Evolutionary conservation across 2,888 invertebrate species (phyloP).

Genomic region (Chloroclystis v-ata): DNA sequence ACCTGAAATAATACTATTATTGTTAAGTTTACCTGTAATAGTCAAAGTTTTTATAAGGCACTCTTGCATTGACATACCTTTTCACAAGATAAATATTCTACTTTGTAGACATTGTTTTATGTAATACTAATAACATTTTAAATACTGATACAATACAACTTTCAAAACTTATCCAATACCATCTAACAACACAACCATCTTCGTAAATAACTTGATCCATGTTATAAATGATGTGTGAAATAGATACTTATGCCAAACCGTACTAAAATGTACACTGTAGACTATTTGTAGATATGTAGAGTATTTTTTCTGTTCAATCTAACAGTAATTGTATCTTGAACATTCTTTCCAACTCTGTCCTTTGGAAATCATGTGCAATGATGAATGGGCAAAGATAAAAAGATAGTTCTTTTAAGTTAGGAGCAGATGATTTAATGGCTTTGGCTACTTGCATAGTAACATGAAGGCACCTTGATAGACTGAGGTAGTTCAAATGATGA

Average conservation of each 20-base stretch:
- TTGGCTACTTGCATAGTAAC: conserved; percentile 72
- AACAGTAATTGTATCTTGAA: conserved; percentile 71
- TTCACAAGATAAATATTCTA: conserved; percentile 18
- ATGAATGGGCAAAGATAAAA: conserved; percentile 75
- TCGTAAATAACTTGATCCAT: neutral
- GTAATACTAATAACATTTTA: conserved; percentile 26
- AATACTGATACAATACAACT: conserved; percentile 27
- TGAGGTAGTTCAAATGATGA: conserved; percentile 66
- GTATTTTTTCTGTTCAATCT: conserved; percentile 45
- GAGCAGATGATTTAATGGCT: conserved; percentile 68
- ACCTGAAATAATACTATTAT: conserved; percentile 2
- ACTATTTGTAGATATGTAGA: neutral
- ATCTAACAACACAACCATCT: conserved; percentile 6
- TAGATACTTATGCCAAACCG: too few species aligned
- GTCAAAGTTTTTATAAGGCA: conserved; percentile 33
- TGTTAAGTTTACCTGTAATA: neutral
- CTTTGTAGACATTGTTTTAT: conserved; percentile 24
- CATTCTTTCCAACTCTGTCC: conserved; percentile 68
- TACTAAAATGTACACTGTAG: too few species aligned
- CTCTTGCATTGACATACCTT: conserved; percentile 25
- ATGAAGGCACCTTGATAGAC: conserved; percentile 70
- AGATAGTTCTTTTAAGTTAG: conserved; percentile 69
- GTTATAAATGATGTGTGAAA: too few species aligned
- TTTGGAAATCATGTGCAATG: conserved; percentile 64
- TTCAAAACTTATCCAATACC: neutral